Percentiles rank a stretch among this genome's conserved stretches.
Evolutionary conservation across 2,797 vertebrate species (phyloP).

Genomic region (Hipposideros larvatus): DNA sequence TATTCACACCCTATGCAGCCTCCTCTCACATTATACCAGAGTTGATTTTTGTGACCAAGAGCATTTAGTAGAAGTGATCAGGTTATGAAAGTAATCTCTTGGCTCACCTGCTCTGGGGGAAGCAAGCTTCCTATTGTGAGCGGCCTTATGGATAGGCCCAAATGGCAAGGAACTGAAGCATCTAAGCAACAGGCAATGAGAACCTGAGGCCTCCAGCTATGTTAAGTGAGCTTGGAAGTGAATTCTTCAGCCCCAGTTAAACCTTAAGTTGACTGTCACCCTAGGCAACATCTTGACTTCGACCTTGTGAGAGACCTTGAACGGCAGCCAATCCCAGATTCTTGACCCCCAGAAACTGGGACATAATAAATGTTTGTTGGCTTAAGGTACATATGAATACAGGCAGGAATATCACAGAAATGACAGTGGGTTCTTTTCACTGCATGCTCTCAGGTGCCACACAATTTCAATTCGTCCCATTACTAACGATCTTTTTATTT

Average conservation of each 20-base stretch:
- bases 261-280: not conserved
- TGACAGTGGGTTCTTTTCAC: not conserved
- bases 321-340: not conserved
- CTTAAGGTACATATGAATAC: not conserved
- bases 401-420: not conserved
- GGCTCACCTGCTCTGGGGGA: not conserved
- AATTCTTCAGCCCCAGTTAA: not conserved
- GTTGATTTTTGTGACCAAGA: not conserved
- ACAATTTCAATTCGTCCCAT: not conserved
- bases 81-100: not conserved
- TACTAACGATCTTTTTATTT: conserved; percentile 9
- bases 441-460: not conserved
- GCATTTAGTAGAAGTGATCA: not conserved
- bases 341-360: not conserved
- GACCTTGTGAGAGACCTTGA: not conserved
- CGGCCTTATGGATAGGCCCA: not conserved
- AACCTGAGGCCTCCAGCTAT: not conserved
- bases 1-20: not conserved
- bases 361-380: not conserved
- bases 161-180: not conserved
- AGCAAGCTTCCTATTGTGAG: not conserved
- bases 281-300: not conserved
- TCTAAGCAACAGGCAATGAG: not conserved
- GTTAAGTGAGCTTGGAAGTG: not conserved
- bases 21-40: not conserved